Evolutionary conservation across 2,888 invertebrate genomes (phyloP).

Genomic region (Clunio marinus): DNA sequence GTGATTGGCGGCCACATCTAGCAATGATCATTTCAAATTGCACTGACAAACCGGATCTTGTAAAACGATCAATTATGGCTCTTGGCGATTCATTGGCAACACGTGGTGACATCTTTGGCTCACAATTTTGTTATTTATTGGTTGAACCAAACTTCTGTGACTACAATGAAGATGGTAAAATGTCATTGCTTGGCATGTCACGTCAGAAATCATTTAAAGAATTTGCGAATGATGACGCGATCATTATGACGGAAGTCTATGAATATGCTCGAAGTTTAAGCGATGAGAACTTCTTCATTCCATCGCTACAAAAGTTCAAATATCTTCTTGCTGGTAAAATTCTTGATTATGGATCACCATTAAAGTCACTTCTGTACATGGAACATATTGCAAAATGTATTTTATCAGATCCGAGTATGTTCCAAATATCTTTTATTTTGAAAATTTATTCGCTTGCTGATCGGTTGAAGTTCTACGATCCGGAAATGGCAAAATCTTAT

Average conservation of each 20-base stretch:
- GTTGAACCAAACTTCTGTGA: constrained; percentile 55
- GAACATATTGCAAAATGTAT: constrained; percentile 73
- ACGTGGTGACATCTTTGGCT: constrained; percentile 80
- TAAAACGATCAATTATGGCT: constrained; percentile 70
- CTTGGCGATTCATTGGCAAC: constrained; percentile 66
- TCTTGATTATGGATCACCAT: constrained; percentile 69
- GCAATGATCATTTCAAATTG: constrained; percentile 92
- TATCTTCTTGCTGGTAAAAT: constrained; percentile 73
- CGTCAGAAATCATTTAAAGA: constrained; percentile 60
- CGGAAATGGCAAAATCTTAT: constrained; percentile 49
- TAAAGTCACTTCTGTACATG: constrained; percentile 77
- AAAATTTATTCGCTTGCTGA: constrained; percentile 56
- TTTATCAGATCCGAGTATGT: constrained; percentile 55
- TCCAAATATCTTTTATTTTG: constrained; percentile 55
- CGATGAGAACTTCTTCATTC: constrained; percentile 66
- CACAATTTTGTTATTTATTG: constrained; percentile 94
- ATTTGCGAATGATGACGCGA: constrained; percentile 75
- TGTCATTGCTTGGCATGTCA: constrained; percentile 62
- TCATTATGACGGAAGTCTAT: constrained; percentile 92
- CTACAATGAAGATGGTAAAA: constrained; percentile 49
- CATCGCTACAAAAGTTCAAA: constrained; percentile 81
- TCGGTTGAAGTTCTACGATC: constrained; percentile 69
- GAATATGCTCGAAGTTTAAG: constrained; percentile 85
- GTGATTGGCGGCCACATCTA: constrained; percentile 94
- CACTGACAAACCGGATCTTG: constrained; percentile 68